A percentile compares a stretch with the other conserved stretches of the same genome.
These are phyloP conservation scores for Petromus typicus DNA, from an alignment of 2,113 vertebrate genomes.

Conservation along the genomic window DNA sequence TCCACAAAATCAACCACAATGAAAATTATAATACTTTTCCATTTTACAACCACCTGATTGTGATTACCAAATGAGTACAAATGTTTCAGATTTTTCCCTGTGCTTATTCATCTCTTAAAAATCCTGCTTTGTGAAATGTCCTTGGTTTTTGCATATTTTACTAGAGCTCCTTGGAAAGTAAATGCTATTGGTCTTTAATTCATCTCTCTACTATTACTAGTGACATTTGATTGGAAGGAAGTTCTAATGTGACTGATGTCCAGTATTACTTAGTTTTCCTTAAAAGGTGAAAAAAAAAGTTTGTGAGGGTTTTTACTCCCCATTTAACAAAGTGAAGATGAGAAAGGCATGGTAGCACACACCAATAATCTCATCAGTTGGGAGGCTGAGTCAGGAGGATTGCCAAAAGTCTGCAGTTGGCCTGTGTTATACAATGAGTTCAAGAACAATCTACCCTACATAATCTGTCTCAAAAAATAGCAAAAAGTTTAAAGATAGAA, in stretches of 20 bases:
- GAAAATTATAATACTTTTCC: not conserved
- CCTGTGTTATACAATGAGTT: not conserved
- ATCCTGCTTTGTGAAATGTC: not conserved
- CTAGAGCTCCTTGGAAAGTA: not conserved
- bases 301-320: not conserved
- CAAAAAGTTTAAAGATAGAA: not conserved
- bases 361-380: not conserved
- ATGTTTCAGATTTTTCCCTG: not conserved
- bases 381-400: not conserved
- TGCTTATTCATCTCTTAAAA: not conserved
- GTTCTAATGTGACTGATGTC: not conserved
- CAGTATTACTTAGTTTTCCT: not conserved
- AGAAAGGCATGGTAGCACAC: not conserved
- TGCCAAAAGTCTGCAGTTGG: not conserved
- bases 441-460: not conserved
- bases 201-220: not conserved
- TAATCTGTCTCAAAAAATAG: not conserved
- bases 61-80: not conserved
- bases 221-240: not conserved
- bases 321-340: not conserved
- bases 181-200: not conserved
- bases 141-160: not conserved
- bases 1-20: not conserved
- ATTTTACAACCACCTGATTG: not conserved
- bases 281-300: no score